Evolutionary conservation across 1,140 invertebrate genomes (phyloP).

Genomic region (Brachionus asplanchnoidis): DNA sequence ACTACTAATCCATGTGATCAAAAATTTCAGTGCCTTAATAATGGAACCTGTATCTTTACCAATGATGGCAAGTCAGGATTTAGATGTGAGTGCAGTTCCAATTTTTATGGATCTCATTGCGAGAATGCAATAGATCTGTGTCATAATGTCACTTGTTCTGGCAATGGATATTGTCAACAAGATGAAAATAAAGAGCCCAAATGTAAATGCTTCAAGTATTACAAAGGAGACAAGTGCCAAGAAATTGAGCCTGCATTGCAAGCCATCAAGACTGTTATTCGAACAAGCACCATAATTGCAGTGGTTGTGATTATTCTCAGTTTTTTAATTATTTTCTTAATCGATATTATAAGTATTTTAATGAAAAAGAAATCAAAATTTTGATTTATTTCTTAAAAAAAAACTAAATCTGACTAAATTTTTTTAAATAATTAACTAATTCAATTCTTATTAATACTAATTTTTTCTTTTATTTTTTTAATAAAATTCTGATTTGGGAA

Average conservation of each 20-base stretch:
- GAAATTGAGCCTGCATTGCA: neutral
- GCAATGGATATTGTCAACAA: neutral
- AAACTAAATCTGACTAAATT: no score
- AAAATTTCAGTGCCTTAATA: neutral
- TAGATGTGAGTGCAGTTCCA: neutral
- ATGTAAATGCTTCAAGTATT: slow-evolving; percentile 24
- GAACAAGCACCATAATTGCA: neutral
- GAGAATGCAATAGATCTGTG: slow-evolving; percentile 10
- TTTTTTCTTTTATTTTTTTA: no score
- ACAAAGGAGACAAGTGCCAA: neutral
- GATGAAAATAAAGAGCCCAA: neutral
- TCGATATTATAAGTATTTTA: neutral
- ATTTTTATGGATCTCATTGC: neutral
- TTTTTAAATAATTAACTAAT: no score
- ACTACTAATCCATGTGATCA: neutral
- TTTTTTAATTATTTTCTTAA: neutral
- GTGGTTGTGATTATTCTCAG: neutral
- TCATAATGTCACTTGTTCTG: neutral
- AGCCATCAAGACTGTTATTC: neutral
- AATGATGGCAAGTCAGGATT: neutral
- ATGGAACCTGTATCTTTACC: neutral
- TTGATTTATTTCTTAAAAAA: no score
- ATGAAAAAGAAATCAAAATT: neutral
- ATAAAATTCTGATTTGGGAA: no score
- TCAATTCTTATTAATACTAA: no score